Evolutionary conservation across 2,888 invertebrate genomes (phyloP), one percentile per base, ranked within the genome.

Genomic region (Anthophora plumipes): DNA sequence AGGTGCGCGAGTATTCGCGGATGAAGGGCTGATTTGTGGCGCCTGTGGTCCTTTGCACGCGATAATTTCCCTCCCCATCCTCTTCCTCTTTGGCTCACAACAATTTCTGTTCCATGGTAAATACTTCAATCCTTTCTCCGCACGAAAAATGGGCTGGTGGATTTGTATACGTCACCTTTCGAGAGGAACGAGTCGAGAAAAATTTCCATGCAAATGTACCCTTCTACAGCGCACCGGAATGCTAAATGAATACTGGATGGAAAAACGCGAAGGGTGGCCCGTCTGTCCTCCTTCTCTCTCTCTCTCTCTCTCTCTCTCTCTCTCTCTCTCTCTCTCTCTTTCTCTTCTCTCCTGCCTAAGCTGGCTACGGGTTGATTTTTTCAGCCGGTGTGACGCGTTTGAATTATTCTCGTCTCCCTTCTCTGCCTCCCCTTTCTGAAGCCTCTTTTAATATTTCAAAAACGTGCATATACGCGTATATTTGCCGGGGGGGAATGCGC

Each of bases 191-290:
- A 77, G 67, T 61, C 63, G 72, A 77, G 77, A 75, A 78, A 84
- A 82, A 87, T 87, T 85, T 84, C 71, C 82, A 85, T 88, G 84
- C 85, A 87, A 88, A 87, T 87, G 80, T 82, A 84, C 74, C 70
- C 84, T 82, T 83, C 83, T 69, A 70, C 68, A 52, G 75, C 57
- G 70, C 60, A n/a, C 31, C 64, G 72, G 69, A 79, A 84, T 69
- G 71, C 55, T 80, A 84, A 88, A 86, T 83, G 82, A 84, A 86
- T 69, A 70, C 63, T 55, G 78, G 60, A 63, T 66, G 66, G 73
- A 74, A 83, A 81, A 87, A 81, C 73, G 57, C 46, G 66, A 72
- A 80, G 77, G 76, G 75, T 52, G 50, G 25, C 37, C 48, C 52
- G 43, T 43, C 80, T 63, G 12, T 50, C 41, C 70, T 20, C 66